Percentiles rank a stretch among this genome's conserved stretches.
These are phyloP conservation scores for Scaptomyza polygonia DNA, from an alignment of 2,888 invertebrate species.

Conservation along the genomic window DNA sequence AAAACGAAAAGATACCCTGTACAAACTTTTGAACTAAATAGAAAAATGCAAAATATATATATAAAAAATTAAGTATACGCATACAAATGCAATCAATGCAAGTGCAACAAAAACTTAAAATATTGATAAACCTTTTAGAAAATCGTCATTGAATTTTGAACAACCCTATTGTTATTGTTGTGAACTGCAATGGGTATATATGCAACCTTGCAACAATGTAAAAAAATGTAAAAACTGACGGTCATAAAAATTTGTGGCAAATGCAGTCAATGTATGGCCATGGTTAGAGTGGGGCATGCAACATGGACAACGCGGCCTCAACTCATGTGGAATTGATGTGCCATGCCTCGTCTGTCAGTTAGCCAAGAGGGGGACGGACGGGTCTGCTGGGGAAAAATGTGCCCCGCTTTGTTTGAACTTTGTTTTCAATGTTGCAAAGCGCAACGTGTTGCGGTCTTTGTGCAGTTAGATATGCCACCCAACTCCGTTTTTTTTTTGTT, in stretches of 20 bases:
- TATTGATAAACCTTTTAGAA: not conserved
- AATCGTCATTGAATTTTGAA: not conserved
- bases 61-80: not conserved
- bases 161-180: not conserved
- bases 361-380: conserved; percentile 15
- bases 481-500: not conserved
- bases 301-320: conserved; percentile 65
- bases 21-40: not conserved
- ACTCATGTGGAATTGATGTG: conserved; percentile 78
- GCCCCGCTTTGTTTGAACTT: conserved; percentile 74
- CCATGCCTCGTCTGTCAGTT: conserved; percentile 70
- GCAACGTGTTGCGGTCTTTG: conserved; percentile 51
- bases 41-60: not conserved
- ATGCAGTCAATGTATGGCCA: conserved; percentile 25
- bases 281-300: conserved; percentile 27
- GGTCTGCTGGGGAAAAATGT: conserved; percentile 5
- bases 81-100: no score
- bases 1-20: not conserved
- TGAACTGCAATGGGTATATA: not conserved
- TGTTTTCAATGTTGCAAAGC: conserved; percentile 71
- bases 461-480: conserved; percentile 42
- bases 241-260: conserved; percentile 71
- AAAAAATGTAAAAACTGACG: conserved; percentile 62
- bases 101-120: no score
- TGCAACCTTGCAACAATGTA: conserved; percentile 63